Percentiles rank a stretch among this genome's conserved stretches.
Evolutionary conservation across 2,113 vertebrate genomes (phyloP).

Genomic region (Catharus minimus): DNA sequence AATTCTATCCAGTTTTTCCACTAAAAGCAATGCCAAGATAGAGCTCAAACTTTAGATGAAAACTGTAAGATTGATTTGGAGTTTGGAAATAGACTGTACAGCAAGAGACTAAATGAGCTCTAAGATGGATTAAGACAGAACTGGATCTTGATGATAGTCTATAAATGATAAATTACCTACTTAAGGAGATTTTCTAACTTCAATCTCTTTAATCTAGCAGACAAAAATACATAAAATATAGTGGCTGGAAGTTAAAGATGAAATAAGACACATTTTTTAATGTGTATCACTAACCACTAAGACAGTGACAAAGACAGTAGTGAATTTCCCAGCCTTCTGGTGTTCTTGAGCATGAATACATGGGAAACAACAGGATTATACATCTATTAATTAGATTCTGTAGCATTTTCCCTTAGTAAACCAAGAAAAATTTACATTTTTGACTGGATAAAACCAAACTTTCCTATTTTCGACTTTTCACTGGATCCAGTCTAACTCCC

Average conservation of each 20-base stretch:
- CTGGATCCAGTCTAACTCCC: background rate
- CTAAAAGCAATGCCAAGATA: background rate
- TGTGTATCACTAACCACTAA: background rate
- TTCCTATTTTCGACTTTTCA: background rate
- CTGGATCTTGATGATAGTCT: slow-evolving; percentile 16
- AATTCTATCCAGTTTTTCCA: background rate
- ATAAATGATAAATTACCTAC: slow-evolving; percentile 30
- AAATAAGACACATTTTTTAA: background rate
- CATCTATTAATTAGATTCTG: background rate
- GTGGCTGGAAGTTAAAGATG: background rate
- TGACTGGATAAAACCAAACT: background rate
- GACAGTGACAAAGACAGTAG: background rate
- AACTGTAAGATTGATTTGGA: background rate
- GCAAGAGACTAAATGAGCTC: slow-evolving; percentile 9
- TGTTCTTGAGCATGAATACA: background rate
- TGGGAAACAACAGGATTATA: background rate
- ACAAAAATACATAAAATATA: slow-evolving; percentile 11
- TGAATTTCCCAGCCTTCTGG: background rate
- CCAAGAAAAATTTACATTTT: background rate
- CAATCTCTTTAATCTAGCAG: slow-evolving; percentile 3
- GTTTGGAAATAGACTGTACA: slow-evolving; percentile 30
- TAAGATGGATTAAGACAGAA: slow-evolving; percentile 38
- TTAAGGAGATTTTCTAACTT: slow-evolving; percentile 29
- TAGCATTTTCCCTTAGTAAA: background rate
- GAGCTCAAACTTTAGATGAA: background rate